These are phyloP conservation scores for Philotrypesis tridentata DNA, from an alignment of 1,140 invertebrate species.

Conservation along the genomic window DNA sequence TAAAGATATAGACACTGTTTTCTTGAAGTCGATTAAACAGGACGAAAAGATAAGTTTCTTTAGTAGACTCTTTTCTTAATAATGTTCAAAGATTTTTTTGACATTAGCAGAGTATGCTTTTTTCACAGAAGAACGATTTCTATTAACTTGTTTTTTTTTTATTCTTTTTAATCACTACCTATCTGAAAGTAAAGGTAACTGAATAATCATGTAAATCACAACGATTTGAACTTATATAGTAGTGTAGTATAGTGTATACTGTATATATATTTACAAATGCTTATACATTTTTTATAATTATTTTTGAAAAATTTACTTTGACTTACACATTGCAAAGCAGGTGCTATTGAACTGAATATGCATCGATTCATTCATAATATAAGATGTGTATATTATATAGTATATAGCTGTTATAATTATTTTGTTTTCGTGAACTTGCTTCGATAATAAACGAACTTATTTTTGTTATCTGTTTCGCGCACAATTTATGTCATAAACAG, in stretches of 20 bases:
- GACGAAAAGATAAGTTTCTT: conserved; percentile 66
- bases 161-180: not conserved
- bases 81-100: not conserved
- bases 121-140: not conserved
- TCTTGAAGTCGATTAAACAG: conserved; percentile 72
- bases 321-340: not conserved
- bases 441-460: not conserved
- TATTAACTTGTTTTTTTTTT: not conserved
- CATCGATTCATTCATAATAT: not conserved
- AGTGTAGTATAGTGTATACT: no score
- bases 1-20: conserved; percentile 84
- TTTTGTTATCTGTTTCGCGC: no score
- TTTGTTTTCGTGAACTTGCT: not conserved
- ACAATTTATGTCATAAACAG: no score
- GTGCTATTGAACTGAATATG: not conserved
- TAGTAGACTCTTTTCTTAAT: conserved; percentile 63
- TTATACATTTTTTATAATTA: not conserved
- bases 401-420: not conserved
- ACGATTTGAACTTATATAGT: not conserved
- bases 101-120: not conserved
- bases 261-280: not conserved
- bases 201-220: not conserved
- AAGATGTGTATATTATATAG: not conserved
- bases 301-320: not conserved
- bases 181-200: conserved; percentile 11